Evolutionary conservation across 2,797 vertebrate genomes (phyloP), one percentile per base, ranked within the genome.

Genomic region (Sebastes minor): DNA sequence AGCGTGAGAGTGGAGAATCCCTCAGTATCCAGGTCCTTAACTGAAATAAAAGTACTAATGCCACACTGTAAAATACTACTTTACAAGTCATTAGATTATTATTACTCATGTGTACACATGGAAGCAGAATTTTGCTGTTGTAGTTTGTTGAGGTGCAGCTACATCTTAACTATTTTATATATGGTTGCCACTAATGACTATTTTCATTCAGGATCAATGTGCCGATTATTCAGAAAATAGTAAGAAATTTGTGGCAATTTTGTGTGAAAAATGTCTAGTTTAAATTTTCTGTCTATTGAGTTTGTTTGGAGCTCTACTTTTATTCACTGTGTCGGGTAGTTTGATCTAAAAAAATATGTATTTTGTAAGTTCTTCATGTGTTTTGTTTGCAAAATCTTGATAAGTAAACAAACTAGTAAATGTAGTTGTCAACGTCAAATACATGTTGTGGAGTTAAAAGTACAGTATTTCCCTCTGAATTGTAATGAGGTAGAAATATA

Each of bases 1-100:
- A 88, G 86, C 74, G 81, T 86, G 87, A 89, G 87, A 89, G 83
- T 42, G 49, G 63, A 84, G 80, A 49, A 85, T 89, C 84, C 35
- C 46, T 73, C 62, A 11, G 62, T 28, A n/a, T 73, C 20, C 3
- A n/a, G 27, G 25, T 23, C 35, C n/a, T 72, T 35, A 46, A 32
- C 14, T 20, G 16, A 12, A 32, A 52, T 77, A 30, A 55, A 75
- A 56, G 10, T 35, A 33, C 28, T 6, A n/a, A 62, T 63, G 32
- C 25, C 13, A 52, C n/a, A 23, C 25, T 11, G 20, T 53, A 12
- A 27, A n/a, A 32, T 46, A 12, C 27, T 20, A 4, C 22, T 28
- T 56, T 16, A 23, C 13, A 65, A 68, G 56, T 20, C 5, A 12
- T 14, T 35, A 20, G 8, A 49, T 35, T 8, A 60, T 55, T 33